Evolutionary conservation across 2,113 vertebrate genomes (phyloP), one percentile per base, ranked within the genome.

Genomic region (Lophura nycthemera): DNA sequence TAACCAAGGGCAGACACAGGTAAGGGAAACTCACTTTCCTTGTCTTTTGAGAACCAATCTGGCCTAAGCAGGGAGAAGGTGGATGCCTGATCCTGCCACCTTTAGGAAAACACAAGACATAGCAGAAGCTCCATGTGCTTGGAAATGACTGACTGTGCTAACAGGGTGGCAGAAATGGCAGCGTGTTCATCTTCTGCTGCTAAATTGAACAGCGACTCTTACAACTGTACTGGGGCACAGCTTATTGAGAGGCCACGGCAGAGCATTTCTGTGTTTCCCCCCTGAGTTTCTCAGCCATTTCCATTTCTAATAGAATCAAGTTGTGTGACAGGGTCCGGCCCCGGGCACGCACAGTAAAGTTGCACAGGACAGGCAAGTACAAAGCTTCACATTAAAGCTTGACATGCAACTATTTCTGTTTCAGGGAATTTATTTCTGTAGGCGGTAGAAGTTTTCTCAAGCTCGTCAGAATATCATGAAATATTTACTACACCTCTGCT

Each of bases 391-490:
- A 34, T 86, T 94, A 88, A 89, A 78, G 47, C 13, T 67, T 85
- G 59, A 81, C 9, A 19, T 18, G 71, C 27, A 83, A 47, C 38
- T n/a, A 70, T 34, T 92, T 92, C 56, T 74, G 32, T 24, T 72
- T 40, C 21, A 59, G 59, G 45, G 86, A 64, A 81, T 86, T 74
- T 95, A 77, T 86, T 82, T 74, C 56, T 91, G 15, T 13, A 88
- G 69, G 47, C 67, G 43, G 36, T 14, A 81, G 34, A 60, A 71
- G 25, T 32, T 91, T 90, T n/a, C 74, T 76, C 27, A 34, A 30
- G 38, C 60, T 77, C 2, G 0, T 8, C 65, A 50, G 34, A 73
- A 79, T 25, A 72, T 29, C 20, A 42, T 32, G 15, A 71, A 94
- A 32, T 92, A 94, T 88, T 90, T 87, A 87, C 25, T 77, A 76